Evolutionary conservation across 2,888 invertebrate genomes (phyloP), one percentile per base, ranked within the genome.

Genomic region (Listrodromus nycthemerus): DNA sequence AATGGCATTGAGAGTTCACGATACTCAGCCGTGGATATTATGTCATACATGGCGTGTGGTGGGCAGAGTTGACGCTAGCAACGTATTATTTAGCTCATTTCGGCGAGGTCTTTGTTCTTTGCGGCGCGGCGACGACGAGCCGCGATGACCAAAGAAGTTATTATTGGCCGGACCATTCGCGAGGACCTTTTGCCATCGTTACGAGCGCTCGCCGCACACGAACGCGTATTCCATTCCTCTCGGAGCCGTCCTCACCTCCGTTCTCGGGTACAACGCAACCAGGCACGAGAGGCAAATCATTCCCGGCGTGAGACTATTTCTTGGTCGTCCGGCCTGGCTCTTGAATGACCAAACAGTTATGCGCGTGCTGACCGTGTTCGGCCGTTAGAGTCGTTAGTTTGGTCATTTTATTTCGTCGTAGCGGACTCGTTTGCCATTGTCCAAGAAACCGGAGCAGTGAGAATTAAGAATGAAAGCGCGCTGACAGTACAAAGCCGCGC

Each of bases 71-170:
- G 30, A 63, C 70, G 33, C 30, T 48, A 37, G 77, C 73, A 80
- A 80, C 67, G 67, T 67, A 67, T 80, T 77, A 58, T 74, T 78
- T 69, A 45, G 55, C 80, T 84, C 73, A 74, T 80, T 83, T 83
- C 70, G 84, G 81, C 77, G 74, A 74, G 77, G 84, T 81, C 81
- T 84, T 83, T 83, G 83, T 83, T 69, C 83, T 65, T 81, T 84
- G 78, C 65, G 71, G 48, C 65, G 19, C 3, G 21, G 55, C 81
- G 55, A 69, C 80, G 73, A 76, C 52, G 65, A 21, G 70, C 24
- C 75, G 63, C 65, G 24, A 77, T 37, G 67, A 67, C 73, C 73
- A 65, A 84, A 83, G 61, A 77, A 84, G 81, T 80, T 52, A 80
- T 80, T 83, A 83, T 83, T 69, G 83, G 61, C 55, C 67, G 45